Conservation (phyloP, 2,888 invertebrate species). For the Pseudolycoriella hygida region DNA sequence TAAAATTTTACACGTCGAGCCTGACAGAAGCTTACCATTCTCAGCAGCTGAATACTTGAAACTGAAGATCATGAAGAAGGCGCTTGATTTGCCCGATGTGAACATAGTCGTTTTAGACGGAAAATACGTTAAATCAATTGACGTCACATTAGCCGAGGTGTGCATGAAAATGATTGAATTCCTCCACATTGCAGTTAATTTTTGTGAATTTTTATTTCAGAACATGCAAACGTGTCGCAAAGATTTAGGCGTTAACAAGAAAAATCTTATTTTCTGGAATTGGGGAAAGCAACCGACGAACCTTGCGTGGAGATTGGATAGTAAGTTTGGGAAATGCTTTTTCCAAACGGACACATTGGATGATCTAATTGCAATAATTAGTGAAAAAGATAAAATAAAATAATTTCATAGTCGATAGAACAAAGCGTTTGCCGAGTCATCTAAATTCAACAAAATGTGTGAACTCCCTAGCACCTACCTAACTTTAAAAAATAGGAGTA, state of each 20-base stretch:
- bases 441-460: no score
- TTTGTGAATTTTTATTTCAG: no score
- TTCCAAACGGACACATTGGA: constrained; percentile 16
- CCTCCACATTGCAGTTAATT: no score
- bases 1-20: constrained; percentile 38
- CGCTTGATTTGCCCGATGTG: constrained; percentile 39
- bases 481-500: no score
- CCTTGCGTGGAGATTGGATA: constrained; percentile 18
- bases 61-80: constrained; percentile 50
- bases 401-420: no score
- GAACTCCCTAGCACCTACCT: no score
- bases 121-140: constrained; percentile 36
- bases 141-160: constrained; percentile 43
- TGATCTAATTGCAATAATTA: constrained; percentile 9
- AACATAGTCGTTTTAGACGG: constrained; percentile 57
- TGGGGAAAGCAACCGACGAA: constrained; percentile 25
- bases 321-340: constrained; percentile 18
- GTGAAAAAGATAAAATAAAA: no score
- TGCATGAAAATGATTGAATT: constrained; percentile 9
- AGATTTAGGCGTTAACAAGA: constrained; percentile 32
- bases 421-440: no score
- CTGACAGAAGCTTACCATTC: constrained; percentile 55
- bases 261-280: constrained; percentile 34
- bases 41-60: constrained; percentile 66
- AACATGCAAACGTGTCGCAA: constrained; percentile 34